Evolutionary conservation across 2,113 vertebrate species (phyloP), one percentile per base, ranked within the genome.

Genomic region (Probosciger aterrimus): DNA sequence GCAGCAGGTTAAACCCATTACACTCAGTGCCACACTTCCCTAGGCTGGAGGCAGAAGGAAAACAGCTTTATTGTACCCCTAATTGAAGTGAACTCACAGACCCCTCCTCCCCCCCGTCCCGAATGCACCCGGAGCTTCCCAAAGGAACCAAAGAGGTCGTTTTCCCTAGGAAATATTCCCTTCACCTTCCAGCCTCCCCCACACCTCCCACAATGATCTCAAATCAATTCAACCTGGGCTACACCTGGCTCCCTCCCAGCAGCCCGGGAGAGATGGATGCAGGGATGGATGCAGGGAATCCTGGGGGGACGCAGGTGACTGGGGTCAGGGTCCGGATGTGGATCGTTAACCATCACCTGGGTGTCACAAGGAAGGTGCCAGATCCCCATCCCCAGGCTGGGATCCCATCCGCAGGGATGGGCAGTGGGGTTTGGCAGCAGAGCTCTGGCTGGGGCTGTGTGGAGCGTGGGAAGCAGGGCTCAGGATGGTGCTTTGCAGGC

Each of bases 311-410:
- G 86, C 75, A 90, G 69, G 81, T 57, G 91, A 69, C 74, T 0
- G 0, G 25, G 44, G 24, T 30, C 4, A 1, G 47, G 65, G 7
- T 0, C 10, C 0, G 14, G 47, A 11, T 16, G 3, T 0, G 2
- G 60, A 47, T 27, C 6, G 0, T 57, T 41, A 5, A 37, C 33
- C 77, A 14, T 30, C 64, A 31, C 24, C 43, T 8, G 81, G 52
- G 22, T 1, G 1, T 7, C 4, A 31, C 60, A 1, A 73, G 41
- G 35, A 24, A 25, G 70, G 67, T 17, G 16, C 19, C 5, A 14
- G 27, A 22, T 0, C 46, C 7, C 3, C 1, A 2, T 19, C n/a
- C 57, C 57, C 2, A 1, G 68, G 7, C 1, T 1, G 27, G 65
- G 30, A 59, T 31, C 37, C 57, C 57, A 59, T 59, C 33, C 22